Evolutionary conservation across 2,888 invertebrate genomes (phyloP).

Genomic region (Ophioninae sp.): DNA sequence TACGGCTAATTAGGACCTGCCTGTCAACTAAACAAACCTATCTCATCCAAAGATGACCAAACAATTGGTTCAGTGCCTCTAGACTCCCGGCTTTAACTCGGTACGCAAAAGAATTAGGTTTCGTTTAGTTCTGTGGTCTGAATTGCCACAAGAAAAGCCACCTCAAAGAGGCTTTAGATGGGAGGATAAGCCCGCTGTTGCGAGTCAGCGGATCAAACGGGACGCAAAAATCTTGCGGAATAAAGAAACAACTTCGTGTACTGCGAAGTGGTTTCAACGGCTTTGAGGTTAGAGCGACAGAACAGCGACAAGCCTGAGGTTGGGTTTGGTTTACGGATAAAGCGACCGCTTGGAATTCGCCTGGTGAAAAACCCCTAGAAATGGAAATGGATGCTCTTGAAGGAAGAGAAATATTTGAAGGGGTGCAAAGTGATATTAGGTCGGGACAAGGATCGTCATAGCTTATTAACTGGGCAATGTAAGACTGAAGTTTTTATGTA

Average conservation of each 20-base stretch:
- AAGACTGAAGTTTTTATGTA: background rate
- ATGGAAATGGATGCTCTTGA: constrained; percentile 13
- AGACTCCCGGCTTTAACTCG: background rate
- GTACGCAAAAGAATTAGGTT: background rate
- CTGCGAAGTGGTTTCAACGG: background rate
- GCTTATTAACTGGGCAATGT: background rate
- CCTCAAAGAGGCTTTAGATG: background rate
- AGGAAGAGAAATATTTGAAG: constrained; percentile 7
- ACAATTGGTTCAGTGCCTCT: background rate
- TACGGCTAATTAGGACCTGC: no score
- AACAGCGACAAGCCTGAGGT: background rate
- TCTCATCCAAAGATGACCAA: background rate
- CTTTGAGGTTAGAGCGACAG: background rate
- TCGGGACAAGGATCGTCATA: background rate
- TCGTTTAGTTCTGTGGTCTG: background rate
- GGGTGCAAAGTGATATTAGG: constrained; percentile 33
- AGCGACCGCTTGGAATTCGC: background rate
- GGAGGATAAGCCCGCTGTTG: background rate
- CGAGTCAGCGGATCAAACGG: background rate
- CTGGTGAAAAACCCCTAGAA: background rate
- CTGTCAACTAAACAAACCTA: background rate
- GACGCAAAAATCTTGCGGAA: background rate
- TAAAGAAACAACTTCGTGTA: background rate
- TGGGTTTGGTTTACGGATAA: background rate
- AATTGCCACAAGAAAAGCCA: background rate